These are phyloP conservation scores for Eretmodus cyanostictus DNA, from an alignment of 2,113 vertebrate genomes.

Conservation along the genomic window DNA sequence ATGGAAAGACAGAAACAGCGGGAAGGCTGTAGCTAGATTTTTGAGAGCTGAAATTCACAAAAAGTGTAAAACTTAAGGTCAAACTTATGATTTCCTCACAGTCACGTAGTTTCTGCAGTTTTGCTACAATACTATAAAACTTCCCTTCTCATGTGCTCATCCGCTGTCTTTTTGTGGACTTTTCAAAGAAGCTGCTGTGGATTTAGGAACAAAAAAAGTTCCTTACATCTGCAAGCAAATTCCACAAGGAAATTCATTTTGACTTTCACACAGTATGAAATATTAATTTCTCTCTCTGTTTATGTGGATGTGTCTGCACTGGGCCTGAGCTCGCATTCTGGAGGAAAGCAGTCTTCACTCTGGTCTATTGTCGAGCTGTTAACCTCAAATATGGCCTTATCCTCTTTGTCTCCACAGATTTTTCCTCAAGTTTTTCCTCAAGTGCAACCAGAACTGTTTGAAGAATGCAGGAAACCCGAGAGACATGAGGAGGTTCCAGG, in stretches of 20 bases:
- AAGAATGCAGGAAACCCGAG: conserved; percentile 98
- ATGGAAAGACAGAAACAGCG: background rate
- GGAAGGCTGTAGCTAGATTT: background rate
- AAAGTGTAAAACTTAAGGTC: background rate
- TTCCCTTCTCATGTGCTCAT: background rate
- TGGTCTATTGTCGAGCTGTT: background rate
- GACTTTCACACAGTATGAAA: conserved; percentile 16
- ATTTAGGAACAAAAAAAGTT: background rate
- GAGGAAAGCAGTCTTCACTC: background rate
- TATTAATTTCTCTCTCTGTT: conserved; percentile 6
- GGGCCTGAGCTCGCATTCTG: background rate
- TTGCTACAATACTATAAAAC: background rate
- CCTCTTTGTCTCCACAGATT: conserved; percentile 74
- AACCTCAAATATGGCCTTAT: background rate
- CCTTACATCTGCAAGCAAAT: background rate
- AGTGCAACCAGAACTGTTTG: conserved; percentile 99
- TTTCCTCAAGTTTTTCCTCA: conserved; percentile 99
- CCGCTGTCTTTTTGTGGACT: background rate
- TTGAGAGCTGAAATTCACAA: background rate
- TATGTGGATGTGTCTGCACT: background rate
- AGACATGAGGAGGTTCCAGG: conserved; percentile 99
- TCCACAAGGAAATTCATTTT: conserved; percentile 13
- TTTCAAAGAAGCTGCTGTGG: conserved; percentile 12
- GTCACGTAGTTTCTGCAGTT: background rate
- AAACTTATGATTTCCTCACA: background rate